Conservation (phyloP, 2,888 invertebrate species). For the Apodemia duryi region DNA sequence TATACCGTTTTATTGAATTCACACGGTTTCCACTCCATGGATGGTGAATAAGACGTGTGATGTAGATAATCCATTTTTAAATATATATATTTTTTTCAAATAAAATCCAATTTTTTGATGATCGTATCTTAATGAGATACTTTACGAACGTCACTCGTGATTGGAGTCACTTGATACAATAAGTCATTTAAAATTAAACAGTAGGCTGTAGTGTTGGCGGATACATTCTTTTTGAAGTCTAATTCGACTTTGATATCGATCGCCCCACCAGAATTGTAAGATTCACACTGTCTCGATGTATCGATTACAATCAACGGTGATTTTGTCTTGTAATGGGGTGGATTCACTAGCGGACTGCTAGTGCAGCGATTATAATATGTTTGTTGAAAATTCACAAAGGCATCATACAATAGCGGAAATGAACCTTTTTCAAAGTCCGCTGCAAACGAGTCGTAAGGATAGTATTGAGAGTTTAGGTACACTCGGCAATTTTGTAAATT, state of each 20-base stretch:
- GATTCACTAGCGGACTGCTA: not conserved
- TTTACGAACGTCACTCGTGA: too few species aligned
- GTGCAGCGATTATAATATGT: slow-evolving; percentile 11
- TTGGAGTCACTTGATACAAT: too few species aligned
- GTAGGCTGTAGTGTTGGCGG: not conserved
- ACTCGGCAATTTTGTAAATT: too few species aligned
- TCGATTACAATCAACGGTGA: not conserved
- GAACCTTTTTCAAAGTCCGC: slow-evolving; percentile 7
- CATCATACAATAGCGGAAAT: slow-evolving; percentile 14
- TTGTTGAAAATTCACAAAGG: slow-evolving; percentile 20
- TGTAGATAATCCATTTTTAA: too few species aligned
- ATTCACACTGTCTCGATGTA: not conserved
- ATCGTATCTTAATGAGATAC: too few species aligned
- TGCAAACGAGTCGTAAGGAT: slow-evolving; percentile 14
- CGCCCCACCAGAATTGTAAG: not conserved
- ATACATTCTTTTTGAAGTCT: not conserved
- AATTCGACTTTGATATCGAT: not conserved
- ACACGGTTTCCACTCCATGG: too few species aligned
- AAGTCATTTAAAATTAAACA: not conserved
- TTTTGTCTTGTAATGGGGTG: not conserved
- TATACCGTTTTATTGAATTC: too few species aligned
- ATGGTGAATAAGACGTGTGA: too few species aligned
- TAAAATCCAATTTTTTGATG: too few species aligned
- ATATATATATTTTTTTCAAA: too few species aligned
- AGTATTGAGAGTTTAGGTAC: not conserved